Evolutionary conservation across 2,888 invertebrate species (phyloP), one percentile per base, ranked within the genome.

Genomic region (Caradrina kadenii): DNA sequence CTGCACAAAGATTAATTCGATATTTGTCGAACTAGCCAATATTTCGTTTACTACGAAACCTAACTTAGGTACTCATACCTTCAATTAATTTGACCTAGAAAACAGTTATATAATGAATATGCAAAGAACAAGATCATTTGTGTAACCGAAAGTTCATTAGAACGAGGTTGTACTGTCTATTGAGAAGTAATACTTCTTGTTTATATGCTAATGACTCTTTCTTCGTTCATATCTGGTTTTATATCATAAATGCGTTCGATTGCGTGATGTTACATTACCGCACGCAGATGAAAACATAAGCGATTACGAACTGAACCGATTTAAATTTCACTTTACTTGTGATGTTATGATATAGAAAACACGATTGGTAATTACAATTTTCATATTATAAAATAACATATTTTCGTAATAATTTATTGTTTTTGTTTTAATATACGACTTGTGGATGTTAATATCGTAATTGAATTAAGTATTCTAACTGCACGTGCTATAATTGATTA

Each of bases 21-120:
- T 55, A 49, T 60, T 55, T 22, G 19, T 45, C n/a, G 42, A 52
- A 11, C n/a, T 31, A 26, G 60, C 22, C 45, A 48, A 35, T 21
- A 31, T 49, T 63, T 66, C 3, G 6, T 45, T 62, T 62, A n/a
- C 3, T 6, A 2, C 10, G 21, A 69, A 42, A 39, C 39, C 11
- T 52, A 62, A 56, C 21, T 58, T 48, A 63, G n/a, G 22, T 39
- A 60, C 21, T 21, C 19, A 42, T 58, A 78, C 19, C 49, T 72
- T 71, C 39, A 62, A 59, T 55, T 79, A 79, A 78, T 56, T 80
- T 83, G 88, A 86, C 90, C 91, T 88, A 92, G 87, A 89, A 90
- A 89, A 71, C 19, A 59, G 76, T 94, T 93, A 91, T 88, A 90
- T 87, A 94, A 94, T 86, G 83, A 76, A 82, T 83, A 85, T 81